Base-by-base conservation (phyloP, 2,797 vertebrate genomes). In the Intellagama lesueurii region DNA sequence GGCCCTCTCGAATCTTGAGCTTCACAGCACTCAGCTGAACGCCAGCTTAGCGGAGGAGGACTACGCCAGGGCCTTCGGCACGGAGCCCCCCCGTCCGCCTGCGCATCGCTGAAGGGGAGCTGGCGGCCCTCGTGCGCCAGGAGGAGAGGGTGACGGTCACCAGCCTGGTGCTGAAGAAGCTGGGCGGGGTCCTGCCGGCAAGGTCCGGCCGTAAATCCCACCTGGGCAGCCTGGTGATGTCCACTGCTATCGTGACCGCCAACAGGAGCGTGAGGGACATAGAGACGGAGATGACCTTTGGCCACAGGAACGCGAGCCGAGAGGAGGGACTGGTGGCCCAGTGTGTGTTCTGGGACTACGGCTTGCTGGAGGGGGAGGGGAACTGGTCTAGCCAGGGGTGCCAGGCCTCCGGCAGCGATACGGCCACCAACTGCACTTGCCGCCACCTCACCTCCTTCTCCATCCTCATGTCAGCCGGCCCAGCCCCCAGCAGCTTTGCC, bases 321-420 rank as follows among this genome's bases (percentile, higher is more conserved):
- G 66, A 6, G 30, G 90, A 86, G 90, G 82, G 56, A 81, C 8
- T 32, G 64, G 64, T 1, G 52, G 70, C 97, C 5, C 96, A 96
- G 64, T 98, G 98, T n/a, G 97, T 98, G 73, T 98, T 98, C 94
- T 98, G 98, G 98, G 96, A 98, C 89, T 97, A 98, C 70, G 81
- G 12, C 3, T 96, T 98, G 76, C 96, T 96, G 28, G 78, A 94
- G 0, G 93, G 86, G 1, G 19, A 32, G 0, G 98, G 97, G 1
- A 97, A 96, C 64, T 98, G 98, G 98, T 97, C 98, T 11, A 16
- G 80, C 0, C 35, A 96, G 69, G 98, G 98, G 44, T 98, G 98
- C 73, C 7, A 12, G 5, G 24, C 95, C 2, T 89, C 91, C 1
- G 0, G 0, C 0, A 5, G 40, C 4, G 16, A 0, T 0, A 88